phyloP scores from a whole-genome alignment of 2,888 invertebrate genomes.

The Noctuana brunneofusca region DNA sequence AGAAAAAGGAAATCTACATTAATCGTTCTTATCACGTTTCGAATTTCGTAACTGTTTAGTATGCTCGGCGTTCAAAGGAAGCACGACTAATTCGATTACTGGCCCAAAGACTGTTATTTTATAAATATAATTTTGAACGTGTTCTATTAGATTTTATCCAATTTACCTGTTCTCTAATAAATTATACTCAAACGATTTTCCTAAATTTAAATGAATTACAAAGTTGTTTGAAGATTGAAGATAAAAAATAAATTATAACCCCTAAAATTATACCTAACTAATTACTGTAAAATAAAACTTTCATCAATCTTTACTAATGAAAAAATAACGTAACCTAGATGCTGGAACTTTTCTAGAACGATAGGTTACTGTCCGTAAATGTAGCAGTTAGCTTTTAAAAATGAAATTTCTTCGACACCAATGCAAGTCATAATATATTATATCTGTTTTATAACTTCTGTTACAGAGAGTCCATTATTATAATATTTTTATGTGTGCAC shows the following conservation, averaged over 20 bases:
- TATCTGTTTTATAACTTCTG: constrained; percentile 57
- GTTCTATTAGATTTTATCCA: background rate
- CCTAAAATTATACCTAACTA: no score
- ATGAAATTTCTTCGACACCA: constrained; percentile 59
- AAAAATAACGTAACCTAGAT: constrained; percentile 36
- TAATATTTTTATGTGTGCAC: constrained; percentile 13
- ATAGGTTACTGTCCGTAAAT: constrained; percentile 51
- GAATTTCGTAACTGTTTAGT: constrained; percentile 36
- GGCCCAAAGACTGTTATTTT: constrained; percentile 30
- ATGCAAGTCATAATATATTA: constrained; percentile 59
- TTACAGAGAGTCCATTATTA: constrained; percentile 10
- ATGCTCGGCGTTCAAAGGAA: constrained; percentile 38
- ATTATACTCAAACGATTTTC: no score
- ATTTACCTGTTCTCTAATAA: background rate
- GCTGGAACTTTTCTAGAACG: constrained; percentile 48
- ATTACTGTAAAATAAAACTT: background rate
- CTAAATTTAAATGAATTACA: no score
- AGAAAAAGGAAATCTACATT: background rate
- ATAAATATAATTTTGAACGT: constrained; percentile 11
- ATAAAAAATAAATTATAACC: no score
- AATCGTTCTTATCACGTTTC: constrained; percentile 10
- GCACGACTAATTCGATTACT: constrained; percentile 40
- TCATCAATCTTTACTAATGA: background rate
- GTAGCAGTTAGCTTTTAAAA: constrained; percentile 47
- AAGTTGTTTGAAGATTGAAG: no score